phyloP scores from a whole-genome alignment of 2,797 vertebrate species.

The Poecilia velifera region DNA sequence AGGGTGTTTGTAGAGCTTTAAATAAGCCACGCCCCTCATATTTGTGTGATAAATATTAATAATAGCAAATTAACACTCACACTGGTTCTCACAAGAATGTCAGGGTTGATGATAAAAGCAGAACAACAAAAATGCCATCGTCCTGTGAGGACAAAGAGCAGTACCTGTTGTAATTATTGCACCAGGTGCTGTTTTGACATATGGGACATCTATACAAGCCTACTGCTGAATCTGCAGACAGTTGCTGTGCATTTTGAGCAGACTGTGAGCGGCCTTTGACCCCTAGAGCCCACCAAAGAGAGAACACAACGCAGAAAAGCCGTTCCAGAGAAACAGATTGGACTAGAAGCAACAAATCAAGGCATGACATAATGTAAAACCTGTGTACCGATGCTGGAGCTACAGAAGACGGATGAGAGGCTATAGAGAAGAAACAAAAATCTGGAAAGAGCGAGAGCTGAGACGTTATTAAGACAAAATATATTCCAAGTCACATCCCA shows the following conservation, averaged over 20 bases:
- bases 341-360: conserved; percentile 15
- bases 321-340: conserved; percentile 27
- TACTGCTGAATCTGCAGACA: conserved; percentile 71
- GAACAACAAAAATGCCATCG: conserved; percentile 8
- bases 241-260: conserved; percentile 80
- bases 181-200: conserved; percentile 86
- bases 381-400: conserved; percentile 43
- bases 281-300: conserved; percentile 77
- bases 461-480: conserved; percentile 29
- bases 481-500: conserved; percentile 59
- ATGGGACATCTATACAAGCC: conserved; percentile 74
- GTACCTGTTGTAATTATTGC: conserved; percentile 82
- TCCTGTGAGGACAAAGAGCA: conserved; percentile 32
- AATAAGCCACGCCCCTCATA: background rate
- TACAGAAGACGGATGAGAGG: conserved; percentile 28
- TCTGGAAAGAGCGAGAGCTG: conserved; percentile 8
- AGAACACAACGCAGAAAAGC: conserved; percentile 40
- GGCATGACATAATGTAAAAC: conserved; percentile 34
- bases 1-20: background rate
- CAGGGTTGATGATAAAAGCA: conserved; percentile 28
- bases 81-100: conserved; percentile 22
- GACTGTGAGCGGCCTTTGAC: conserved; percentile 75
- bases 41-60: background rate
- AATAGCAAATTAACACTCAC: background rate
- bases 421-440: background rate